A percentile compares a stretch with the other conserved stretches of the same genome.
Evolutionary conservation across 2,888 invertebrate genomes (phyloP).

Genomic region (Rotaria sp.): DNA sequence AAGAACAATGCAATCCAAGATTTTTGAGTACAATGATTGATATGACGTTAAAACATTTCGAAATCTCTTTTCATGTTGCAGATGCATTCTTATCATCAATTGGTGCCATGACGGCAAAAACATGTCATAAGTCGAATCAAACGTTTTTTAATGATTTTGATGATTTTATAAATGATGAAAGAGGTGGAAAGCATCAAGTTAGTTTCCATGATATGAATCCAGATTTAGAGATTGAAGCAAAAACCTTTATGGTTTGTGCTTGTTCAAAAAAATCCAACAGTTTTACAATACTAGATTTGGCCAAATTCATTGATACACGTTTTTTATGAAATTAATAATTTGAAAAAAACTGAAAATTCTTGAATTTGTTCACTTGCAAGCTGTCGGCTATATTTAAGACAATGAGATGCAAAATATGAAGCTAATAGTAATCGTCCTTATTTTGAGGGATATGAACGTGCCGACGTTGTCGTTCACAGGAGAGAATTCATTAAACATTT

Average conservation of each 20-base stretch:
- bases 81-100: not conserved
- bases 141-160: not conserved
- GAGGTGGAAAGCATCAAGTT: not conserved
- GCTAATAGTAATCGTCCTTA: not conserved
- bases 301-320: not conserved
- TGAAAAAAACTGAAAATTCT: not conserved
- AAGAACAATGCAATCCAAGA: not conserved
- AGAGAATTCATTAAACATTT: not conserved
- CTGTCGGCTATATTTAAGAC: not conserved
- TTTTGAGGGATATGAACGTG: too few relatives aligned
- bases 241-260: not conserved
- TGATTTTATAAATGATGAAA: not conserved
- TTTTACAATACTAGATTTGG: not conserved
- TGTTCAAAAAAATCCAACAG: not conserved
- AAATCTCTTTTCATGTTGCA: not conserved
- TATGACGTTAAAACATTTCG: not conserved
- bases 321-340: conserved; percentile 3
- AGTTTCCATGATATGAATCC: not conserved
- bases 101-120: not conserved
- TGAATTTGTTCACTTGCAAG: not conserved
- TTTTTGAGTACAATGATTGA: not conserved
- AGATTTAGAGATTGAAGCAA: not conserved
- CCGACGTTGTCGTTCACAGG: not conserved
- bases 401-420: not conserved
- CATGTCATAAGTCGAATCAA: not conserved